Percentiles rank a stretch among this genome's conserved stretches.
phyloP scores from a whole-genome alignment of 2,113 vertebrate genomes.

The Elephantulus edwardii region DNA sequence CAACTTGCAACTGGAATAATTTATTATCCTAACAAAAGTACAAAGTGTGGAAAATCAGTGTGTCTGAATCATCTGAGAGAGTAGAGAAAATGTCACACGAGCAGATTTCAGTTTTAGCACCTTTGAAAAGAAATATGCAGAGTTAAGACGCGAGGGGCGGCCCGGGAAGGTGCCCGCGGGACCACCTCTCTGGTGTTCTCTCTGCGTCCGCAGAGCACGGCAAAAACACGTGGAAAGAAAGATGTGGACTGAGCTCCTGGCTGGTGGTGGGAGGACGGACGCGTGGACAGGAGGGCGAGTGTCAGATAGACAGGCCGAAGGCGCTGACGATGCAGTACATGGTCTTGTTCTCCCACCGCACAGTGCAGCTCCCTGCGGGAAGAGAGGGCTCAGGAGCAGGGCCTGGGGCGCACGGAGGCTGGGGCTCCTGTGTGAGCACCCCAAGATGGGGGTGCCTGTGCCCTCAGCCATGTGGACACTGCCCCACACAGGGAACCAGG shows the following conservation, averaged over 20 bases:
- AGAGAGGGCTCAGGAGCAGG: constrained; percentile 7
- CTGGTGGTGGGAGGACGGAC: constrained; percentile 55
- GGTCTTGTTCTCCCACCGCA: constrained; percentile 96
- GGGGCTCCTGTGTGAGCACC: no score
- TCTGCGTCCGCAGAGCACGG: constrained; percentile 52
- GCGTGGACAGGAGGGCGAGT: constrained; percentile 52
- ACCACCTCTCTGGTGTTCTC: constrained; percentile 44
- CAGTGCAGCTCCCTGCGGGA: constrained; percentile 92
- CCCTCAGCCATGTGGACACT: no score
- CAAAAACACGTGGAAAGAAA: constrained; percentile 50
- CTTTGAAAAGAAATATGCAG: constrained; percentile 81
- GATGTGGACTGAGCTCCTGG: constrained; percentile 63
- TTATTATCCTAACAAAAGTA: constrained; percentile 86
- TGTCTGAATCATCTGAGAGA: constrained; percentile 75
- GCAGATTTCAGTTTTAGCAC: constrained; percentile 82
- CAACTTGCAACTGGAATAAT: constrained; percentile 82
- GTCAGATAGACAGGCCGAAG: constrained; percentile 92
- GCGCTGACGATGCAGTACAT: constrained; percentile 95
- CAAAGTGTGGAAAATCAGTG: constrained; percentile 81
- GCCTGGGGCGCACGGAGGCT: no score
- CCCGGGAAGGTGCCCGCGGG: constrained; percentile 34
- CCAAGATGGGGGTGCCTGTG: no score
- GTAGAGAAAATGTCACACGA: constrained; percentile 71
- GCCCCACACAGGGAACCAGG: no score
- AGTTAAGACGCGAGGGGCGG: constrained; percentile 75